These are phyloP conservation scores for Drosophila leonis DNA, from an alignment of 2,888 invertebrate species.

Conservation along the genomic window DNA sequence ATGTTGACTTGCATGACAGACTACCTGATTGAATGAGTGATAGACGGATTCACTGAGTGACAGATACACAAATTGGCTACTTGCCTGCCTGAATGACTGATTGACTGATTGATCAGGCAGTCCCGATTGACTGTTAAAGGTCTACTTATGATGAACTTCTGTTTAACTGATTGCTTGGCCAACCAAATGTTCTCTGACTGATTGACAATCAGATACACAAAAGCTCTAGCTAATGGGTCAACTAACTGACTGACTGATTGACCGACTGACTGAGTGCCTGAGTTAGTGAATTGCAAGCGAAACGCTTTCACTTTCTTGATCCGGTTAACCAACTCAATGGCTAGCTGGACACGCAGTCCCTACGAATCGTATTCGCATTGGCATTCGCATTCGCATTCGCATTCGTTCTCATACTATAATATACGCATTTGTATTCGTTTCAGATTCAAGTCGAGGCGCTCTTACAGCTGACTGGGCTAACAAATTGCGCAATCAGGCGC, in stretches of 20 bases:
- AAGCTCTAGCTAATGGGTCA: not conserved
- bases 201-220: not conserved
- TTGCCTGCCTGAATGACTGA: not conserved
- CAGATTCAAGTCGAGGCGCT: slow-evolving; percentile 34
- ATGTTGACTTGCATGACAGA: too few relatives aligned
- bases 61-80: too few relatives aligned
- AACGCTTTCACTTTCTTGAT: slow-evolving; percentile 59
- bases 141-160: not conserved
- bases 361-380: not conserved
- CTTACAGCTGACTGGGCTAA: slow-evolving; percentile 67
- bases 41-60: not conserved
- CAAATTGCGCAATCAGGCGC: slow-evolving; percentile 78
- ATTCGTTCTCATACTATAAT: not conserved
- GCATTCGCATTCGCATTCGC: slow-evolving; percentile 3
- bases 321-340: slow-evolving; percentile 27
- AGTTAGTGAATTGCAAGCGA: slow-evolving; percentile 13
- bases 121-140: not conserved
- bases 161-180: not conserved
- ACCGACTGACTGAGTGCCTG: slow-evolving; percentile 11
- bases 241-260: not conserved
- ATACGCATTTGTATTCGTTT: slow-evolving; percentile 16
- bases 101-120: not conserved
- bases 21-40: not conserved
- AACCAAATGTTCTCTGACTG: too few relatives aligned
- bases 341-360: slow-evolving; percentile 2